Base-by-base conservation (phyloP, 2,797 vertebrate species). In the Ptychobarbus kaznakovi region DNA sequence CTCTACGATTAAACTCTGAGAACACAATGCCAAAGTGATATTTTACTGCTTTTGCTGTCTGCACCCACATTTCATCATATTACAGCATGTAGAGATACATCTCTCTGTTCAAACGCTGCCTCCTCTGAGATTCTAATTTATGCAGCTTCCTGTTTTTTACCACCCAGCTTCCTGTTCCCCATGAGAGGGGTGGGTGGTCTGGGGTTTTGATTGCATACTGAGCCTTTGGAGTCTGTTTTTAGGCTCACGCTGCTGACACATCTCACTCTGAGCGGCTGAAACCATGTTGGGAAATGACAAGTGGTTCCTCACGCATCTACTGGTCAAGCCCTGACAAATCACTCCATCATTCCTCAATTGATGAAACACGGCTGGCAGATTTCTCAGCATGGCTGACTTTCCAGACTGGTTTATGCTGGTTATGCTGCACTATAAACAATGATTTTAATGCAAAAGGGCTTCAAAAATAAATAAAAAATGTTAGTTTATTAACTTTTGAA, bases 251-350 rank as follows among this genome's bases (percentile, higher is more conserved):
- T 81, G 40, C 73, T 46, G 86, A 87, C 70, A 81, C 53, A 80
- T 77, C 77, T 46, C 44, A 38, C 68, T 80, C 74, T 80, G 65
- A 63, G 80, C 38, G 35, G 74, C 58, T 70, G 78, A 83, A 79
- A 83, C 56, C 84, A 80, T 82, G 84, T 82, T 75, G 35, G n/a
- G 76, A 85, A 87, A 89, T 84, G 83, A 89, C 83, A 89, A 82
- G 80, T 83, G 83, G 81, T 53, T 63, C 32, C 77, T 38, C 61
- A 58, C 51, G 49, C 86, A 86, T 83, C 82, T 81, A 42, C 80
- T 78, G 86, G 86, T 85, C 70, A 72, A 77, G 32, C 69, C 80
- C 86, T 84, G 89, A 88, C 87, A 86, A 89, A 89, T 88, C 78
- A 86, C 81, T 53, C 73, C 73, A 84, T 68, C 70, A 35, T 40